A percentile compares a stretch with the other conserved stretches of the same genome.
Evolutionary conservation across 1,140 invertebrate species (phyloP).

Genomic region (Drosophila rufa): DNA sequence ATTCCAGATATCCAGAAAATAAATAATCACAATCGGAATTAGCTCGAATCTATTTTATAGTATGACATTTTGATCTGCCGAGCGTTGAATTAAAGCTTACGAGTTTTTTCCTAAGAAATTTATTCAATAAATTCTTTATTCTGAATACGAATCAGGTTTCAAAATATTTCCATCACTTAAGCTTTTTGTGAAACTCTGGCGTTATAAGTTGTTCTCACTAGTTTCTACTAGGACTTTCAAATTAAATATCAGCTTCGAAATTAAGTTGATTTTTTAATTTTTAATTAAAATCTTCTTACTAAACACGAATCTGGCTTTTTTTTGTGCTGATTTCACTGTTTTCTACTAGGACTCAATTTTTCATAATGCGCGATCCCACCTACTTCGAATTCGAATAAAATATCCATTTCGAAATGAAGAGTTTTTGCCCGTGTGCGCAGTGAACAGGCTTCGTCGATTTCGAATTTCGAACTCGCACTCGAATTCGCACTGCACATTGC

Average conservation of each 20-base stretch:
- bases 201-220: neutral
- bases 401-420: neutral
- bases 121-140: neutral
- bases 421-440: constrained; percentile 1
- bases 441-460: constrained; percentile 21
- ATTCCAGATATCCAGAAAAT: too few species aligned
- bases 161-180: neutral
- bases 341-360: neutral
- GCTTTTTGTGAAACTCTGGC: neutral
- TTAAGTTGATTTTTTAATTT: neutral
- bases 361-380: too few species aligned
- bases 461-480: constrained; percentile 38
- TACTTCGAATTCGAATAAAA: too few species aligned
- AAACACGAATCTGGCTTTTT: neutral
- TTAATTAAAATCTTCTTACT: neutral
- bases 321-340: neutral
- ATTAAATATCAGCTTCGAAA: too few species aligned
- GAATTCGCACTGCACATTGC: constrained; percentile 66
- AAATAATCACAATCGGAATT: too few species aligned
- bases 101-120: neutral
- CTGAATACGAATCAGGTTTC: neutral
- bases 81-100: neutral
- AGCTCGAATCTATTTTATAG: neutral
- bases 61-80: neutral
- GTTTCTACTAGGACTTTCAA: too few species aligned